Conservation (phyloP, 2,797 vertebrate species). For the Tarsius wallacei region DNA sequence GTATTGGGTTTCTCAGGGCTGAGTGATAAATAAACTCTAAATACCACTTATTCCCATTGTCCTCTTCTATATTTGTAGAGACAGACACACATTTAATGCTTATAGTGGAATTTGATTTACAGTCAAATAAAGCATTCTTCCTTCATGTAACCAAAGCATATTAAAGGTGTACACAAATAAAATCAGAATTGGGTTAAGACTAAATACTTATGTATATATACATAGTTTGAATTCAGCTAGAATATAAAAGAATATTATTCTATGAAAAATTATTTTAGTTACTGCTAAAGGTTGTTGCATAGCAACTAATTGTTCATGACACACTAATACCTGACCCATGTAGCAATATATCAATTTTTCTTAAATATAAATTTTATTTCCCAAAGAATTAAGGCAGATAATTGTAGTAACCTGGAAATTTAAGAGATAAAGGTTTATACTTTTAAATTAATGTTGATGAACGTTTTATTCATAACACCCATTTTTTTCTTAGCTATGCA, state of each 20-base stretch:
- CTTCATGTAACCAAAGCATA: neutral
- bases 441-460: conserved; percentile 55
- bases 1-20: neutral
- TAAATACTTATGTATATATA: neutral
- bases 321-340: conserved; percentile 24
- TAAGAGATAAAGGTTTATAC: conserved; percentile 12
- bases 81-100: neutral
- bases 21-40: neutral
- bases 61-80: neutral
- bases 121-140: neutral
- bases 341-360: conserved; percentile 23
- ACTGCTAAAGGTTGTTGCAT: conserved; percentile 70
- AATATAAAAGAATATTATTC: conserved; percentile 33
- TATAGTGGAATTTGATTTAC: neutral
- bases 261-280: neutral
- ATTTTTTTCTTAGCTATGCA: neutral
- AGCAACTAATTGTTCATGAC: conserved; percentile 74
- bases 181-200: neutral
- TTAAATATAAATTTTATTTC: conserved; percentile 52
- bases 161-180: neutral
- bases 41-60: neutral
- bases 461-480: neutral
- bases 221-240: neutral
- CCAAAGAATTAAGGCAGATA: conserved; percentile 22
- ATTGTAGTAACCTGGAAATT: conserved; percentile 45